Conservation (phyloP, 2,797 vertebrate genomes). For the Sebastes matsubarae region DNA sequence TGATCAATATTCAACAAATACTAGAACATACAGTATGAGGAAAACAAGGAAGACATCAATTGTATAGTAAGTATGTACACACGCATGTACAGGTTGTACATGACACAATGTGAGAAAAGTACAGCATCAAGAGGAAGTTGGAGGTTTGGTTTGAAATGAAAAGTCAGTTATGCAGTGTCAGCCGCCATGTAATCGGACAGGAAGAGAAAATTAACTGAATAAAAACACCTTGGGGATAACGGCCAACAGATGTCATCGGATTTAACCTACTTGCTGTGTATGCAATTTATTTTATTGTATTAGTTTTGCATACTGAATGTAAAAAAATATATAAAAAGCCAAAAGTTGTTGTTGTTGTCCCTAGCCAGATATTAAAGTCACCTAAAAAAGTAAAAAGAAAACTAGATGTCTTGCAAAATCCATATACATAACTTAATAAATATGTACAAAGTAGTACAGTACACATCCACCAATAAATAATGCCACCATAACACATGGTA, state of each 20-base stretch:
- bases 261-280: neutral
- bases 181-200: neutral
- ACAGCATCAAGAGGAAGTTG: neutral
- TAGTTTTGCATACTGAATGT: neutral
- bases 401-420: neutral
- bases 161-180: conserved; percentile 11
- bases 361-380: neutral
- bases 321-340: neutral
- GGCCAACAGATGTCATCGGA: neutral
- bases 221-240: neutral
- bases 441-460: neutral
- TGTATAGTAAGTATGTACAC: neutral
- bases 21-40: neutral
- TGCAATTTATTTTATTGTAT: neutral
- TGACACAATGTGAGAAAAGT: neutral
- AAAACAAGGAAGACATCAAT: neutral
- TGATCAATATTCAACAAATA: neutral
- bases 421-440: neutral
- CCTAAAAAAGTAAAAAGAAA: neutral
- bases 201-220: neutral
- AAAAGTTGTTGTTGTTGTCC: neutral
- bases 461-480: neutral
- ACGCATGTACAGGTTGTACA: neutral
- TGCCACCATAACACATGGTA: neutral
- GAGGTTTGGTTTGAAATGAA: neutral